Percentiles rank a stretch among this genome's conserved stretches.
Evolutionary conservation across 2,797 vertebrate species (phyloP).

Genomic region (Megalops cyprinoides): DNA sequence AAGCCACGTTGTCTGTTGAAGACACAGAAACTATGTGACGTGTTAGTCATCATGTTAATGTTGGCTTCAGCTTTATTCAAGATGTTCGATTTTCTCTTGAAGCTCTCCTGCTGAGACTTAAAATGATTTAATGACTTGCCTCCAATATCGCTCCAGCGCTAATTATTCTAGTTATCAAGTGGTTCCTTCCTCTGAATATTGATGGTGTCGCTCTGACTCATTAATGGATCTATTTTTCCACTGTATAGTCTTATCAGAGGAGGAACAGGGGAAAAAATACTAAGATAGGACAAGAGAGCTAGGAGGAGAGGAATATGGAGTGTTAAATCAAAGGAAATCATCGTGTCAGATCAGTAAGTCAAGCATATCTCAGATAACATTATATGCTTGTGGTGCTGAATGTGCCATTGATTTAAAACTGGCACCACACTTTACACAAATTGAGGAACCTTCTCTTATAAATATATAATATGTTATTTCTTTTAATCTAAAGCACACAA

Average conservation of each 20-base stretch:
- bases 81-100: background rate
- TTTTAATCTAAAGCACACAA: too few species aligned
- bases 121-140: slow-evolving; percentile 32
- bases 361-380: background rate
- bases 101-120: slow-evolving; percentile 24
- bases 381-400: background rate
- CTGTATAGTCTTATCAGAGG: background rate
- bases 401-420: background rate
- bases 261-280: background rate
- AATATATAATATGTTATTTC: too few species aligned
- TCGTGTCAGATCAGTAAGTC: background rate
- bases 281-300: background rate
- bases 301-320: background rate
- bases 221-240: slow-evolving; percentile 15
- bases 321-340: background rate
- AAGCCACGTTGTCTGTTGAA: background rate
- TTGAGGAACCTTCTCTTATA: too few species aligned
- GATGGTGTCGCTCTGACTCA: slow-evolving; percentile 24
- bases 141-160: slow-evolving; percentile 21
- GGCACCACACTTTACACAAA: background rate
- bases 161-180: slow-evolving; percentile 32
- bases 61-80: slow-evolving; percentile 9
- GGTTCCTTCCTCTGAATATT: slow-evolving; percentile 21
- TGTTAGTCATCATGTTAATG: background rate
- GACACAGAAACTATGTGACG: background rate